A percentile compares a stretch with the other conserved stretches of the same genome.
Evolutionary conservation across 2,797 vertebrate species (phyloP).

Genomic region (Sebastes jordani): DNA sequence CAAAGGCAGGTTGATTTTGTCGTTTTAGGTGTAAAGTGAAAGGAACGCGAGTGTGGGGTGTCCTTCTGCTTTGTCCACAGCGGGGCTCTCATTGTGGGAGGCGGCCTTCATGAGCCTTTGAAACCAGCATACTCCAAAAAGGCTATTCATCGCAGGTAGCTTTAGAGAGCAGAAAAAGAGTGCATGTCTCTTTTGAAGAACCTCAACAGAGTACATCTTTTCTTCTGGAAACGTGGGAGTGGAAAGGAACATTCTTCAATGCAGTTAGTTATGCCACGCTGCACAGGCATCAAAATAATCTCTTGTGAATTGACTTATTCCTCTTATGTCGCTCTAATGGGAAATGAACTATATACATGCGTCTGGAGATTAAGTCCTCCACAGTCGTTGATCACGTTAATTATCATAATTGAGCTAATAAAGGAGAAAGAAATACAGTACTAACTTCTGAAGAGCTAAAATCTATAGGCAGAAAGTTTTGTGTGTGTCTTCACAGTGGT

Average conservation of each 20-base stretch:
- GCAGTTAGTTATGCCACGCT: slow-evolving; percentile 15
- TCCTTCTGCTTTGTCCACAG: slow-evolving; percentile 47
- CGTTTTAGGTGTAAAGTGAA: slow-evolving; percentile 18
- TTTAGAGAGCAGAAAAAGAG: slow-evolving; percentile 31
- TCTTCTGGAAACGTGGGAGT: slow-evolving; percentile 53
- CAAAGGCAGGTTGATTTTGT: slow-evolving; percentile 7
- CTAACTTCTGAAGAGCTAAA: not conserved
- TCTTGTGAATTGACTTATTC: not conserved
- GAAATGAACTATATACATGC: not conserved
- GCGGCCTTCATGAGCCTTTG: slow-evolving; percentile 59
- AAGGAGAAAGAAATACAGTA: not conserved
- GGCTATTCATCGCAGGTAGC: slow-evolving; percentile 43
- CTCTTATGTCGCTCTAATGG: not conserved
- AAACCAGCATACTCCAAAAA: slow-evolving; percentile 52
- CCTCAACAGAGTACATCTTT: slow-evolving; percentile 47
- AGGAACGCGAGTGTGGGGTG: slow-evolving; percentile 6
- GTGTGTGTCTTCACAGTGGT: not conserved
- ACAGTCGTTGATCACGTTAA: not conserved
- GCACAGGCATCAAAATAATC: slow-evolving; percentile 26
- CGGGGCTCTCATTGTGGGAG: slow-evolving; percentile 45
- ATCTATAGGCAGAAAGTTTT: not conserved
- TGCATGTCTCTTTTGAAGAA: slow-evolving; percentile 40
- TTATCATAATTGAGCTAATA: not conserved
- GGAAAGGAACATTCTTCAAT: slow-evolving; percentile 41
- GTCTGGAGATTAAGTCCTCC: not conserved